Evolutionary conservation across 2,888 invertebrate genomes (phyloP).

Genomic region (Diaphora mendica): DNA sequence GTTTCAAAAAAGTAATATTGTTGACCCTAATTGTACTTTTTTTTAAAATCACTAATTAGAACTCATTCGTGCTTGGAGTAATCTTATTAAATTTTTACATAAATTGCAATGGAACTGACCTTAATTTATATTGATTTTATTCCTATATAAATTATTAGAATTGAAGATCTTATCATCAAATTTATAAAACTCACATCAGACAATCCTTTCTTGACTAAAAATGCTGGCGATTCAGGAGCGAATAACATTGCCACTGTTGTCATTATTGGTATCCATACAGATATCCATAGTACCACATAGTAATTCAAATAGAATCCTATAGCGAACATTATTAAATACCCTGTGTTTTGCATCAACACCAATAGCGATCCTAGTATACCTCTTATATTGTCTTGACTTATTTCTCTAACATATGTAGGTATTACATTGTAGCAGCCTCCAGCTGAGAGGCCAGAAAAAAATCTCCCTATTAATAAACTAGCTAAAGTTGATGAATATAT

Average conservation of each 20-base stretch:
- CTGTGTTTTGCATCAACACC: constrained; percentile 64
- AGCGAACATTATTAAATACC: constrained; percentile 66
- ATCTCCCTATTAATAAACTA: constrained; percentile 62
- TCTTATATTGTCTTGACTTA: constrained; percentile 70
- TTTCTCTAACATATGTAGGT: constrained; percentile 72
- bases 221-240: constrained; percentile 75
- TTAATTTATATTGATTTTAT: background rate
- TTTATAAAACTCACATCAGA: constrained; percentile 58
- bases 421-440: constrained; percentile 69
- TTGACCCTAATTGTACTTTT: background rate
- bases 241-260: constrained; percentile 62
- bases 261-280: constrained; percentile 59
- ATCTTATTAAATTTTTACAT: background rate
- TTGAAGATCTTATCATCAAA: background rate
- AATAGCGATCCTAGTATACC: constrained; percentile 67
- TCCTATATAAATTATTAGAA: background rate
- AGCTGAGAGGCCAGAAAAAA: constrained; percentile 63
- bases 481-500: constrained; percentile 54
- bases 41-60: background rate
- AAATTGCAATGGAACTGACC: background rate
- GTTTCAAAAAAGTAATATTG: no score
- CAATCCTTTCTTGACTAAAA: constrained; percentile 67
- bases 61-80: background rate
- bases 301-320: constrained; percentile 70
- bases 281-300: constrained; percentile 61